These are phyloP conservation scores for Montifringilla adamsi DNA, from an alignment of 2,113 vertebrate genomes.

Conservation along the genomic window DNA sequence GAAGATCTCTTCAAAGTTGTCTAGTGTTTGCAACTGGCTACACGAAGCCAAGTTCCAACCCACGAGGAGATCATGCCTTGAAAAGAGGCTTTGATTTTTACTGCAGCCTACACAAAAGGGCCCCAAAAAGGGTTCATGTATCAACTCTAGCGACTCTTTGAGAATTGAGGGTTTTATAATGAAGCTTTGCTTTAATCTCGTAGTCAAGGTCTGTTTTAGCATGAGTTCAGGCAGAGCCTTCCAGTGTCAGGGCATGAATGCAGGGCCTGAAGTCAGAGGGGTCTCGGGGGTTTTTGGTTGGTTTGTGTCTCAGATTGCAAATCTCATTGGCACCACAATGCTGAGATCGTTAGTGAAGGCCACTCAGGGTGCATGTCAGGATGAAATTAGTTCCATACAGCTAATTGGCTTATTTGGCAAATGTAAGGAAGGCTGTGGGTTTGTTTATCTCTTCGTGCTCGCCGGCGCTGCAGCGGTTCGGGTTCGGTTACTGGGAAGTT, in stretches of 20 bases:
- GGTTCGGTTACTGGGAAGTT: neutral
- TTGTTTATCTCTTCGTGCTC: neutral
- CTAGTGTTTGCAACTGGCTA: slow-evolving; percentile 48
- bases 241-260: neutral
- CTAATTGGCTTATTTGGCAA: slow-evolving; percentile 11
- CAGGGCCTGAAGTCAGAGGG: neutral
- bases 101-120: slow-evolving; percentile 62
- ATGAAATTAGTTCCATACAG: slow-evolving; percentile 7
- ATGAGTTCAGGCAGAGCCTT: neutral
- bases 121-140: slow-evolving; percentile 44
- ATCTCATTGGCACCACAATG: neutral
- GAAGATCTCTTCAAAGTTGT: slow-evolving; percentile 65
- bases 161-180: slow-evolving; percentile 5
- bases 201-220: neutral
- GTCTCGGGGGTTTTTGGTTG: neutral
- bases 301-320: neutral
- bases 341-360: neutral
- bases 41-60: slow-evolving; percentile 50
- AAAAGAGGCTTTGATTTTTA: slow-evolving; percentile 65
- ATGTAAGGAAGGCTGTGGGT: neutral
- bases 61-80: slow-evolving; percentile 52
- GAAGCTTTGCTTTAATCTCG: slow-evolving; percentile 34
- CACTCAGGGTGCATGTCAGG: neutral
- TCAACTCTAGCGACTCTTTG: slow-evolving; percentile 6
- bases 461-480: neutral